phyloP scores from a whole-genome alignment of 2,113 vertebrate genomes.

The Myrmophylax atrothorax region DNA sequence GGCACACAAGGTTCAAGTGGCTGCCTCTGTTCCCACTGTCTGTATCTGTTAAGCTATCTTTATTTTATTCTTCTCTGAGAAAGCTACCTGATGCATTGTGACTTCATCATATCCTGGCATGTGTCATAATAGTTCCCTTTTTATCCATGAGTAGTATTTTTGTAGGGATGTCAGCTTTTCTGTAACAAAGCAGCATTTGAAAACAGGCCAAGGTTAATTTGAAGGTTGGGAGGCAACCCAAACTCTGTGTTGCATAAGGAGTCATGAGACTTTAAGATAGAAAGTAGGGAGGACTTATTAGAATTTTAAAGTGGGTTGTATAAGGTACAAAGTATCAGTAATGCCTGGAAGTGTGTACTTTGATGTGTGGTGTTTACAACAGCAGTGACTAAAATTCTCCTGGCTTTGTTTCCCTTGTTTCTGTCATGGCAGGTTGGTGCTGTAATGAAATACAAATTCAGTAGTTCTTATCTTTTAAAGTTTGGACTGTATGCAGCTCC shows the following conservation, averaged over 20 bases:
- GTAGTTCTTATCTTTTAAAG: background rate
- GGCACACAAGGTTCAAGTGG: accelerated
- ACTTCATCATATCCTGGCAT: background rate
- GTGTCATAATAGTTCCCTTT: background rate
- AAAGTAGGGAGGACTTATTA: slow-evolving; percentile 9
- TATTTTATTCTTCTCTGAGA: background rate
- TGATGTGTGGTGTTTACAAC: slow-evolving; percentile 27
- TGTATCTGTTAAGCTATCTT: background rate
- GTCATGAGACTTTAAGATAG: slow-evolving; percentile 46
- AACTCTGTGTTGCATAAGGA: slow-evolving; percentile 24
- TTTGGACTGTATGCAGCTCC: background rate
- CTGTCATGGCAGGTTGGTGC: background rate
- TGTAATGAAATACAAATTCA: background rate
- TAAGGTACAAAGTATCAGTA: background rate
- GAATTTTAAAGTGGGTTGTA: slow-evolving; percentile 47
- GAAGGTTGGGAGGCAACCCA: background rate
- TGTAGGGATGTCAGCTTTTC: background rate
- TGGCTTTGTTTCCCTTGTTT: slow-evolving; percentile 4
- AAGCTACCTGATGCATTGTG: background rate
- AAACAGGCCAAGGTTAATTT: background rate
- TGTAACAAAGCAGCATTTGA: background rate
- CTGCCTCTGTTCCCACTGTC: background rate
- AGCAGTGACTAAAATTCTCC: background rate
- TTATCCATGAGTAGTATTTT: background rate
- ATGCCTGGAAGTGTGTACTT: slow-evolving; percentile 34